These are phyloP conservation scores for Tokudaia muenninki DNA, from an alignment of 2,797 vertebrate genomes.

Conservation along the genomic window DNA sequence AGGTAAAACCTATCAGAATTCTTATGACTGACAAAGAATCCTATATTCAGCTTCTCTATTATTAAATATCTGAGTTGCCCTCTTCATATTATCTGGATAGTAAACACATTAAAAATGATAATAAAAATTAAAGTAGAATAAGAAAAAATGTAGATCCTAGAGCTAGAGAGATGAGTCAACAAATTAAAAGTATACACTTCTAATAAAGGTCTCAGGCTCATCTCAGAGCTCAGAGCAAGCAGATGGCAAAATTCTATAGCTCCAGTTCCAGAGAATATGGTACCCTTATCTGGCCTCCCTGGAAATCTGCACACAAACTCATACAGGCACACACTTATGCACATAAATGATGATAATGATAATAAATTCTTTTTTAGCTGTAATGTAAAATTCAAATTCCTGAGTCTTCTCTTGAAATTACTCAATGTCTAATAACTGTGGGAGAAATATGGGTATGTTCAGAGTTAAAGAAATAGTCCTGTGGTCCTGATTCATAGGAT, in stretches of 20 bases:
- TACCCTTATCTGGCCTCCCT: neutral
- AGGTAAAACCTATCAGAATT: neutral
- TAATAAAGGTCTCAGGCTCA: neutral
- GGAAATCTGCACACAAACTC: neutral
- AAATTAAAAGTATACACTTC: neutral
- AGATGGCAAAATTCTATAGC: neutral
- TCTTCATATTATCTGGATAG: neutral
- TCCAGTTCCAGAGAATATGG: neutral
- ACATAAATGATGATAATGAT: neutral
- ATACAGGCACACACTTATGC: neutral
- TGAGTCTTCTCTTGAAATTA: neutral
- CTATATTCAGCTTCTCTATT: neutral
- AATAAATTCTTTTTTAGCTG: neutral
- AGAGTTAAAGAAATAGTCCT: neutral
- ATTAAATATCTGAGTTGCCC: neutral
- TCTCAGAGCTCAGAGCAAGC: neutral
- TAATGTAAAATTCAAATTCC: constrained; percentile 31
- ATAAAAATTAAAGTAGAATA: neutral
- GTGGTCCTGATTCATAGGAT: neutral
- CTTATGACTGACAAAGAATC: neutral
- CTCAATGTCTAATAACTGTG: neutral
- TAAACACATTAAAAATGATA: neutral
- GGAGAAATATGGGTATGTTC: neutral
- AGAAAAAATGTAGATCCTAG: neutral
- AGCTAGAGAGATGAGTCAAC: neutral